Conservation (phyloP, 2,797 vertebrate genomes). For the Hemitrygon akajei region DNA sequence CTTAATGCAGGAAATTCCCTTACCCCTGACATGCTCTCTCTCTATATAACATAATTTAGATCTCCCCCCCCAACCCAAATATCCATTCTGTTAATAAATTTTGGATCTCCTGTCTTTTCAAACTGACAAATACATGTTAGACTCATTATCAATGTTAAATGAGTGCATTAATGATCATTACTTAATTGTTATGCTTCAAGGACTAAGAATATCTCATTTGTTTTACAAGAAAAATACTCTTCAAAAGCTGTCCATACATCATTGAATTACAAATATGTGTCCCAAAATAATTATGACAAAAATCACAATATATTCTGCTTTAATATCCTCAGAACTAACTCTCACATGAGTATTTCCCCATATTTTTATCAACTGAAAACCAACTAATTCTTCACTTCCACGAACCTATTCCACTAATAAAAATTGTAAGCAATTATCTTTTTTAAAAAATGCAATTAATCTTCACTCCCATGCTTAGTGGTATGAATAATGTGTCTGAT, state of each 20-base stretch:
- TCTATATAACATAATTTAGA: neutral
- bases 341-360: neutral
- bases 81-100: neutral
- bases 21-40: neutral
- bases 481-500: neutral
- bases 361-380: neutral
- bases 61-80: neutral
- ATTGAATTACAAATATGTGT: neutral
- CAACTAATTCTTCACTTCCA: neutral
- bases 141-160: neutral
- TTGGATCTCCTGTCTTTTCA: neutral
- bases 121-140: slow-evolving; percentile 20
- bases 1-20: neutral
- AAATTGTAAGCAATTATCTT: neutral
- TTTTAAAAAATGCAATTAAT: neutral
- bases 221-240: neutral
- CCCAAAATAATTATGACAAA: neutral
- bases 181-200: neutral
- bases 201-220: neutral
- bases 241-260: neutral
- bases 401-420: neutral
- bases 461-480: neutral
- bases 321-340: neutral
- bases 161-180: neutral
- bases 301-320: neutral